These are phyloP conservation scores for Mola mola DNA, from an alignment of 2,113 vertebrate genomes.

Conservation along the genomic window DNA sequence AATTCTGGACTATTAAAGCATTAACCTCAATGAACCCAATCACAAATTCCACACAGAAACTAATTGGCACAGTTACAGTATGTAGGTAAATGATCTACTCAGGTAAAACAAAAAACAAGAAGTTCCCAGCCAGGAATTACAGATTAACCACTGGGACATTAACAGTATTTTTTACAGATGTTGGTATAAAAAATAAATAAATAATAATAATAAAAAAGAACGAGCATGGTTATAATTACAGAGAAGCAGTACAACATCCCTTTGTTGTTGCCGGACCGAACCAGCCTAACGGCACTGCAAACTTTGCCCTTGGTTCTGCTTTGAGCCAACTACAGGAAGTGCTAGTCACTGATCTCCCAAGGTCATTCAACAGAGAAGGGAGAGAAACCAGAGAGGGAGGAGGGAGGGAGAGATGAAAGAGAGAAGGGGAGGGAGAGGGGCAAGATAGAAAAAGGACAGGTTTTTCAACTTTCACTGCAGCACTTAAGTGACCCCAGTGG, in stretches of 20 bases:
- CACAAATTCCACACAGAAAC: slow-evolving; percentile 45
- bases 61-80: slow-evolving; percentile 48
- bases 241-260: slow-evolving; percentile 40
- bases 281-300: slow-evolving; percentile 69
- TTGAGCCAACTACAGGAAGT: slow-evolving; percentile 82
- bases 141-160: slow-evolving; percentile 70
- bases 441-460: slow-evolving; percentile 58
- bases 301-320: slow-evolving; percentile 90
- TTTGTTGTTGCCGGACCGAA: slow-evolving; percentile 21
- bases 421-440: slow-evolving; percentile 42
- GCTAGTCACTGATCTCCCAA: slow-evolving; percentile 87
- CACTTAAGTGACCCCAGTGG: slow-evolving; percentile 62
- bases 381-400: slow-evolving; percentile 69
- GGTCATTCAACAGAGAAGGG: slow-evolving; percentile 87
- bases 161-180: slow-evolving; percentile 30
- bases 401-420: slow-evolving; percentile 36
- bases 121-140: slow-evolving; percentile 70
- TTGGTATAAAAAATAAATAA: background rate
- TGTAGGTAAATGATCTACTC: slow-evolving; percentile 80
- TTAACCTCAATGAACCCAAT: slow-evolving; percentile 34
- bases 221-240: slow-evolving; percentile 4
- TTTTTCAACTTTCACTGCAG: slow-evolving; percentile 78
- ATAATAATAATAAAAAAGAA: slow-evolving; percentile 6
- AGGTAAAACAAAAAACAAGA: slow-evolving; percentile 64
- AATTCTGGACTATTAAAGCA: slow-evolving; percentile 18